Evolutionary conservation across 2,113 vertebrate genomes (phyloP).

Genomic region (Eleginops maclovinus): DNA sequence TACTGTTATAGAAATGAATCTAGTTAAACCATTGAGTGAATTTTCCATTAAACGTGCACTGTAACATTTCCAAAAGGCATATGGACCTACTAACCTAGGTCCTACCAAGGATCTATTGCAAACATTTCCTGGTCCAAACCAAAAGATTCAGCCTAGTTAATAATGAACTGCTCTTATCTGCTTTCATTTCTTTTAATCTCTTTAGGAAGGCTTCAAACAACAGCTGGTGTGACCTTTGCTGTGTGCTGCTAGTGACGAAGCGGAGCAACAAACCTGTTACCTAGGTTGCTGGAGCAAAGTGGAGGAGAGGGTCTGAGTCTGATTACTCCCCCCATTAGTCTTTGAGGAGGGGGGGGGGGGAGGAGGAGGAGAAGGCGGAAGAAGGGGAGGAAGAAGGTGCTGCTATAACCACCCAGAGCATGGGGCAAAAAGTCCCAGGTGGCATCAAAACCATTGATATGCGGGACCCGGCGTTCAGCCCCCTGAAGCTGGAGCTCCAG

Average conservation of each 20-base stretch:
- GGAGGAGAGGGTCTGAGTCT: constrained; percentile 59
- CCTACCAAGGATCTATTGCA: background rate
- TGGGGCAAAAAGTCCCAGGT: constrained; percentile 98
- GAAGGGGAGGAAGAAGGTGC: constrained; percentile 37
- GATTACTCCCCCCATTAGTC: constrained; percentile 66
- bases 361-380: constrained; percentile 37
- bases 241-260: constrained; percentile 55
- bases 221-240: constrained; percentile 44
- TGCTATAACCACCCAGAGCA: constrained; percentile 77
- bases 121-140: background rate
- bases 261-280: constrained; percentile 22
- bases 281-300: constrained; percentile 58
- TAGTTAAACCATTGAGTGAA: background rate
- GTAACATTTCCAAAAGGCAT: background rate
- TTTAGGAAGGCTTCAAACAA: constrained; percentile 73
- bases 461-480: constrained; percentile 93
- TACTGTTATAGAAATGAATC: background rate
- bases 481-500: constrained; percentile 93
- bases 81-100: too few relatives aligned
- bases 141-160: background rate
- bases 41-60: constrained; percentile 6
- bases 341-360: constrained; percentile 60
- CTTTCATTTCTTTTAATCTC: constrained; percentile 59
- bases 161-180: constrained; percentile 18
- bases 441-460: constrained; percentile 99